Conservation (phyloP, 2,113 vertebrate genomes). For the Pongo abelii region DNA sequence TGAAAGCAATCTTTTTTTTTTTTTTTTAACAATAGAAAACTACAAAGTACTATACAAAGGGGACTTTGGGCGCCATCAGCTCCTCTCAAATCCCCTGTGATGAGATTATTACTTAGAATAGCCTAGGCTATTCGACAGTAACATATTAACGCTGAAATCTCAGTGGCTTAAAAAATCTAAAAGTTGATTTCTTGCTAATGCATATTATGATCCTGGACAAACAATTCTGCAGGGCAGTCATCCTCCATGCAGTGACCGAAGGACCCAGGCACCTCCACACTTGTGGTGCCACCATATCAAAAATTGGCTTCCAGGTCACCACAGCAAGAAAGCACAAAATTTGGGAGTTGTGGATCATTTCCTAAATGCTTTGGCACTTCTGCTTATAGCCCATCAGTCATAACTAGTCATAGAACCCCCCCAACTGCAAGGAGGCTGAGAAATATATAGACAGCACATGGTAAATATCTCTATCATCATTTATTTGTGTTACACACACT, state of each 20-base stretch:
- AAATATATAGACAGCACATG: neutral
- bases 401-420: too few relatives aligned
- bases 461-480: neutral
- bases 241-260: neutral
- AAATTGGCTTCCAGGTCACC: neutral
- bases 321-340: neutral
- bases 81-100: neutral
- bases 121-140: neutral
- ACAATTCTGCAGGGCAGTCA: neutral
- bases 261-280: neutral
- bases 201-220: neutral
- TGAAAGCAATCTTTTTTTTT: neutral
- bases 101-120: neutral
- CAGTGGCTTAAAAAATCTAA: neutral
- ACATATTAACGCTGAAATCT: neutral
- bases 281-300: neutral
- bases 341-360: accelerated
- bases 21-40: neutral
- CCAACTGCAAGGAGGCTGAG: neutral
- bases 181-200: neutral
- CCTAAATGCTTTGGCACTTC: neutral
- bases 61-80: neutral
- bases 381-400: neutral
- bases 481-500: too few relatives aligned
- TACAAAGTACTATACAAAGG: neutral